Percentiles rank a stretch among this genome's conserved stretches.
Conservation (phyloP, 2,888 invertebrate genomes). For the Beris morrisii region DNA sequence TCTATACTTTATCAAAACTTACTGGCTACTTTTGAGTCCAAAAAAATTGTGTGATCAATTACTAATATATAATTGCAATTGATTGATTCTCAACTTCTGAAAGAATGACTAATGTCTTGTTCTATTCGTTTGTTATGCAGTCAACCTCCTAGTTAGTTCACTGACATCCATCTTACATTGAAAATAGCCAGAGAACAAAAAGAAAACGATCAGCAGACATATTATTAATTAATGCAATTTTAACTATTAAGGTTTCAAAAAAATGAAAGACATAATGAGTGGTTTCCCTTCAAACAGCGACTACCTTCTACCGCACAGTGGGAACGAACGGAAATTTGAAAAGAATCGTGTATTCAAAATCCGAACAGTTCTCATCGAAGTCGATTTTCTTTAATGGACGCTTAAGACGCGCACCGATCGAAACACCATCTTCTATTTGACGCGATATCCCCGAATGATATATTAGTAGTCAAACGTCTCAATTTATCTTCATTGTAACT, state of each 20-base stretch:
- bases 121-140: constrained; percentile 16
- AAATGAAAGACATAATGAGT: not conserved
- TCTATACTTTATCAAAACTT: no score
- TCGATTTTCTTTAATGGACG: constrained; percentile 9
- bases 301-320: not conserved
- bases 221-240: constrained; percentile 29
- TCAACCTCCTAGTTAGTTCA: constrained; percentile 27
- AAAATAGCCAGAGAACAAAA: constrained; percentile 6
- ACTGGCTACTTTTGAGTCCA: no score
- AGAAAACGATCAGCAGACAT: constrained; percentile 28
- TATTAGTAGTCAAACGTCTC: constrained; percentile 36
- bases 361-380: constrained; percentile 18
- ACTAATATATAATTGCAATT: no score
- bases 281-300: constrained; percentile 1
- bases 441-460: constrained; percentile 15
- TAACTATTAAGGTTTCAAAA: constrained; percentile 11
- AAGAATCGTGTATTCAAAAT: constrained; percentile 5
- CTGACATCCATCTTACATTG: constrained; percentile 14
- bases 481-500: constrained; percentile 36
- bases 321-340: constrained; percentile 7
- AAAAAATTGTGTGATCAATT: no score
- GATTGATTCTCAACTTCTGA: no score
- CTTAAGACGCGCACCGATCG: constrained; percentile 4
- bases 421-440: constrained; percentile 12
- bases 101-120: not conserved